Evolutionary conservation across 2,888 invertebrate genomes (phyloP).

Genomic region (Plagodis pulveraria): DNA sequence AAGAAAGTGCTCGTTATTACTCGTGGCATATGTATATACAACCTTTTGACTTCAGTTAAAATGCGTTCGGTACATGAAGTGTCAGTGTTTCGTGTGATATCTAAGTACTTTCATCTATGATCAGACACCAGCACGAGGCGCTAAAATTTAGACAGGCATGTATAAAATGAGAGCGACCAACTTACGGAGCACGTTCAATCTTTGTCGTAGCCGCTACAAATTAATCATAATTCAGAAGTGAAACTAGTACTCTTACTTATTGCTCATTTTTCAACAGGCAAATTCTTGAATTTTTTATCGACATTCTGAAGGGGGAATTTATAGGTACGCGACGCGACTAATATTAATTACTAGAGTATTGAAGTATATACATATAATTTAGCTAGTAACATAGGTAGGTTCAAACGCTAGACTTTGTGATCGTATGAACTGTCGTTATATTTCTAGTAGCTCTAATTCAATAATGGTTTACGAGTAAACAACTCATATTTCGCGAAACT

Average conservation of each 20-base stretch:
- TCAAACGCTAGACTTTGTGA: too few relatives aligned
- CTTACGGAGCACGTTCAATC: constrained; percentile 53
- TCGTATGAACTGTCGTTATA: constrained; percentile 29
- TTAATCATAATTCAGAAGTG: constrained; percentile 69
- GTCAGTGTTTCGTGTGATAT: constrained; percentile 6
- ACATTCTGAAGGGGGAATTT: background rate
- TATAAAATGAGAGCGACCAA: constrained; percentile 46
- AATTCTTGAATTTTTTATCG: background rate
- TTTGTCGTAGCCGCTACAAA: constrained; percentile 58
- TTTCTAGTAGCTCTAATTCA: constrained; percentile 52
- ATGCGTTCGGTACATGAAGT: constrained; percentile 11
- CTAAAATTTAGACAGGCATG: constrained; percentile 33
- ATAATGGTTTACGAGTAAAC: constrained; percentile 68
- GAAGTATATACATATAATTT: too few relatives aligned
- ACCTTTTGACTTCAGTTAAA: constrained; percentile 12
- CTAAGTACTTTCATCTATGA: constrained; percentile 27
- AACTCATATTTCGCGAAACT: constrained; percentile 72
- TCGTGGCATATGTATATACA: background rate
- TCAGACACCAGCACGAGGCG: constrained; percentile 33
- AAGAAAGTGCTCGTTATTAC: constrained; percentile 3
- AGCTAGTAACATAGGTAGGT: too few relatives aligned
- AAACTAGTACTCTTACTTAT: constrained; percentile 45
- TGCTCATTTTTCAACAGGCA: constrained; percentile 9
- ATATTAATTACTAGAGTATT: too few relatives aligned
- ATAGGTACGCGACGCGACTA: too few relatives aligned